Conservation (phyloP, 2,888 invertebrate genomes). For the Glyphotaelius pellucidus region DNA sequence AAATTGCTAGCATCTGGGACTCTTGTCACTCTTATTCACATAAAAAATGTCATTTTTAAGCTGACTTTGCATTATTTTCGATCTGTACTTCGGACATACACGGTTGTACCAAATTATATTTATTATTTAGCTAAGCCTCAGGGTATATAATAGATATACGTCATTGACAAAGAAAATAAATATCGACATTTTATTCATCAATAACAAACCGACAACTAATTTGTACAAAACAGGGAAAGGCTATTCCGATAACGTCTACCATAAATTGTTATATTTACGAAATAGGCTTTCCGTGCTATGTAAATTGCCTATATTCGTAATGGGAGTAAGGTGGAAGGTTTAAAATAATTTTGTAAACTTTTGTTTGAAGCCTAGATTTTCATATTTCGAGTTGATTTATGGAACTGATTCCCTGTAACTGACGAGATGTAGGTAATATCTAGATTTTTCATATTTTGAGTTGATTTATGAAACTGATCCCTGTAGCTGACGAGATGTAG, state of each 20-base stretch:
- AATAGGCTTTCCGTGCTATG: neutral
- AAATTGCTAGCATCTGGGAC: too few species aligned
- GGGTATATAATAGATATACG: neutral
- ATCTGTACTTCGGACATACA: neutral
- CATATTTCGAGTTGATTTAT: neutral
- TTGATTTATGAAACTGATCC: too few species aligned
- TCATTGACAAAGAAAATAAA: neutral
- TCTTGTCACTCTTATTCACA: too few species aligned
- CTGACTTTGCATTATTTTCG: neutral
- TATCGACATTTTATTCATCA: neutral
- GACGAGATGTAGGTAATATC: too few species aligned
- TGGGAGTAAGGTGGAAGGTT: neutral
- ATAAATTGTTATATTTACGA: neutral
- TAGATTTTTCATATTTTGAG: too few species aligned
- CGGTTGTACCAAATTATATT: neutral
- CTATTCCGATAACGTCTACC: too few species aligned
- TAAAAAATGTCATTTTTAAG: neutral
- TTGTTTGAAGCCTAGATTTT: too few species aligned
- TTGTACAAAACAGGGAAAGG: neutral
- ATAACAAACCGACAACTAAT: neutral
- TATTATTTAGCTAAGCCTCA: neutral
- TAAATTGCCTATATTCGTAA: neutral
- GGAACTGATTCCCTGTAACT: too few species aligned
- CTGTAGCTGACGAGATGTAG: too few species aligned
- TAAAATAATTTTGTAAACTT: neutral